Evolutionary conservation across 2,113 vertebrate species (phyloP).

Genomic region (Suricata suricatta): DNA sequence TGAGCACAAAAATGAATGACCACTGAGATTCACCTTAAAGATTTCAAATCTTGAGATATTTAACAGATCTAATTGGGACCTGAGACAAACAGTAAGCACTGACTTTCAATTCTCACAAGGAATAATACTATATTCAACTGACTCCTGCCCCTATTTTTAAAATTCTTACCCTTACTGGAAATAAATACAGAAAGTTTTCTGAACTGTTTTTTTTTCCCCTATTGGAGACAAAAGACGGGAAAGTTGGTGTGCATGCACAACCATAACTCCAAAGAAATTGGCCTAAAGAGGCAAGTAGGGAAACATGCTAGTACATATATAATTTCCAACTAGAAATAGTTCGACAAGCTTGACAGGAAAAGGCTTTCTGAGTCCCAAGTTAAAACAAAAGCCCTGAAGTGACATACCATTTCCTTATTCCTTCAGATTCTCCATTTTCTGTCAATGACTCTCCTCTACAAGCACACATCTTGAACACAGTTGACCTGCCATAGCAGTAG

Average conservation of each 20-base stretch:
- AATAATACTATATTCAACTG: neutral
- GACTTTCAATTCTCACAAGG: neutral
- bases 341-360: neutral
- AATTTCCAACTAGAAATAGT: neutral
- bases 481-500: neutral
- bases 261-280: neutral
- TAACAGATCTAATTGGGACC: neutral
- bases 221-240: neutral
- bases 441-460: neutral
- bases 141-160: neutral
- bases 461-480: neutral
- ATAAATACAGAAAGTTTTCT: neutral
- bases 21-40: neutral
- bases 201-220: neutral
- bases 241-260: neutral
- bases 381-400: conserved; percentile 21
- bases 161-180: neutral
- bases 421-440: neutral
- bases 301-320: neutral
- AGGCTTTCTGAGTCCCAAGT: neutral
- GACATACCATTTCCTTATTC: neutral
- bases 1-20: neutral
- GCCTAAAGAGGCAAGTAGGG: neutral
- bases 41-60: neutral
- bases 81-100: neutral